phyloP scores from a whole-genome alignment of 2,888 invertebrate genomes.

The Lobophora halterata region DNA sequence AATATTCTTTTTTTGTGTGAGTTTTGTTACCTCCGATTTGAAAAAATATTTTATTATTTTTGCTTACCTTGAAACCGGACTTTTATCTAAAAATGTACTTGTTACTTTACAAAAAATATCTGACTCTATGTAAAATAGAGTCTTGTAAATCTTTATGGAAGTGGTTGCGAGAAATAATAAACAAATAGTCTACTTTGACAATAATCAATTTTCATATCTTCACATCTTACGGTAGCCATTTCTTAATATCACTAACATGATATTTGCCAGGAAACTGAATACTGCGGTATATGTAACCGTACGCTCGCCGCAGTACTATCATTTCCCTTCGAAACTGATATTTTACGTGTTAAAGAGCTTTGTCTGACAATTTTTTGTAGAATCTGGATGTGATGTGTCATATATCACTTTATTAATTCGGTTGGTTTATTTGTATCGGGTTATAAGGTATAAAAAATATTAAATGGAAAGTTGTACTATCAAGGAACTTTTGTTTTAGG shows the following conservation, averaged over 20 bases:
- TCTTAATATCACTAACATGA: constrained; percentile 21
- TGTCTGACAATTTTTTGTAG: constrained; percentile 27
- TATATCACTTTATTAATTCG: constrained; percentile 3
- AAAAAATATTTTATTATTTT: background rate
- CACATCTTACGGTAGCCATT: constrained; percentile 22
- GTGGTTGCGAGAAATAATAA: too few relatives aligned
- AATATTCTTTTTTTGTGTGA: constrained; percentile 11
- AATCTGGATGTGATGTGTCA: constrained; percentile 14
- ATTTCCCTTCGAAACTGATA: constrained; percentile 22
- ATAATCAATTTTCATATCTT: too few relatives aligned
- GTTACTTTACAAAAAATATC: too few relatives aligned
- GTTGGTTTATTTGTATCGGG: constrained; percentile 3
- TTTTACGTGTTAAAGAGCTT: constrained; percentile 20
- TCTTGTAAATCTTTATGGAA: too few relatives aligned
- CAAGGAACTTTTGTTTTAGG: too few relatives aligned
- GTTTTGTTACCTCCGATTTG: background rate
- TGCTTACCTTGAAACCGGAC: too few relatives aligned
- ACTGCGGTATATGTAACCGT: constrained; percentile 22
- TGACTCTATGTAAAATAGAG: too few relatives aligned
- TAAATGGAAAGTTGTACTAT: too few relatives aligned
- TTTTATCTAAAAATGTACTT: too few relatives aligned
- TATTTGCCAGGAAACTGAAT: constrained; percentile 25
- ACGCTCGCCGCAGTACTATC: constrained; percentile 15
- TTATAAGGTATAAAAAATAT: constrained; percentile 1
- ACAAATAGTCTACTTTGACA: too few relatives aligned